Percentiles rank a stretch among this genome's conserved stretches.
phyloP scores from a whole-genome alignment of 2,888 invertebrate genomes.

The Ormyrus thymus region DNA sequence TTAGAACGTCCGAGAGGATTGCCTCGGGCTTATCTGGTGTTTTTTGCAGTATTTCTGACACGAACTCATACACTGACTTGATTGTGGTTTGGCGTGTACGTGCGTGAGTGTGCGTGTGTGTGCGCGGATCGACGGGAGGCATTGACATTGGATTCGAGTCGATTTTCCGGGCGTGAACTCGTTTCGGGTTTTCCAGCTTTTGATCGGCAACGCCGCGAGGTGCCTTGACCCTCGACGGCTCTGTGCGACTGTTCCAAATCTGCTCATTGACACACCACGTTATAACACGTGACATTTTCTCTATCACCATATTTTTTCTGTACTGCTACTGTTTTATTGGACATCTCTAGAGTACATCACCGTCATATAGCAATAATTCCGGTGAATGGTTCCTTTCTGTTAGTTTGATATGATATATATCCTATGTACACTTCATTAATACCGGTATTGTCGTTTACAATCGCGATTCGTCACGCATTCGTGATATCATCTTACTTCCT shows the following conservation, averaged over 20 bases:
- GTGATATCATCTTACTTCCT: slow-evolving; percentile 20
- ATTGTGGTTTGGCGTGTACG: slow-evolving; percentile 3
- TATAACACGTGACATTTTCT: too few species aligned
- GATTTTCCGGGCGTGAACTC: slow-evolving; percentile 12
- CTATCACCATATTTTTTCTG: too few species aligned
- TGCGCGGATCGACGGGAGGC: slow-evolving; percentile 17
- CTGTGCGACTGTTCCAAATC: slow-evolving; percentile 12
- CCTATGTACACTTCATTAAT: neutral
- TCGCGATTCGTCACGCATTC: slow-evolving; percentile 49
- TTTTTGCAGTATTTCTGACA: slow-evolving; percentile 4
- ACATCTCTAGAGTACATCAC: too few species aligned
- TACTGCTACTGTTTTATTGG: too few species aligned
- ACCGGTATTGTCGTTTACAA: neutral
- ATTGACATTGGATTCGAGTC: slow-evolving; percentile 22
- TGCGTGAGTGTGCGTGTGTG: neutral
- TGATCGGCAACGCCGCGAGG: slow-evolving; percentile 9
- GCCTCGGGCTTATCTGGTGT: slow-evolving; percentile 18
- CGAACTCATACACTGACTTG: slow-evolving; percentile 4
- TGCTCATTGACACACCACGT: slow-evolving; percentile 25
- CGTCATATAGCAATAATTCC: too few species aligned
- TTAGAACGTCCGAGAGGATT: slow-evolving; percentile 24
- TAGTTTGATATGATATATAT: too few species aligned
- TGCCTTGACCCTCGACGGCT: slow-evolving; percentile 27
- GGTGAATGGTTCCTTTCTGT: too few species aligned
- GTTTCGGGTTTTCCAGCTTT: slow-evolving; percentile 35